Conservation (phyloP, 2,888 invertebrate genomes). For the Entomobrya proxima region DNA sequence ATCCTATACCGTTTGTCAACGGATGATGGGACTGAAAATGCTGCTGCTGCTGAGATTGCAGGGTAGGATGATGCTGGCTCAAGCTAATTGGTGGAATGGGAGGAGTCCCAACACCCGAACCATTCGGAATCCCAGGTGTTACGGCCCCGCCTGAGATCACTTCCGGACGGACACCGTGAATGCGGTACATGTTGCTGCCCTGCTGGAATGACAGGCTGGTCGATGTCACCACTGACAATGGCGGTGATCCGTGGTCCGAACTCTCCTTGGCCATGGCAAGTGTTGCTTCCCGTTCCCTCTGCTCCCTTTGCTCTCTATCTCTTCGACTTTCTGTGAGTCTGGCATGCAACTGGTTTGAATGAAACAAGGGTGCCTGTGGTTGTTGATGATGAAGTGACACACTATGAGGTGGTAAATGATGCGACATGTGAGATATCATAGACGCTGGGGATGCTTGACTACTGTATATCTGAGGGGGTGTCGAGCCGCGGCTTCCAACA, state of each 20-base stretch:
- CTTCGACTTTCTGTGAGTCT: conserved; percentile 69
- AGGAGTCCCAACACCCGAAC: conserved; percentile 34
- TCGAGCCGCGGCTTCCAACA: conserved; percentile 66
- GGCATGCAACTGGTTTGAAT: conserved; percentile 72
- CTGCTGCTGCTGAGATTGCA: conserved; percentile 61
- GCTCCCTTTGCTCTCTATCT: conserved; percentile 56
- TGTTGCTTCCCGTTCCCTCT: conserved; percentile 49
- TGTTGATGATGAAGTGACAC: conserved; percentile 63
- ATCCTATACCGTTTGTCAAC: conserved; percentile 71
- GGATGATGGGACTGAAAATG: conserved; percentile 68
- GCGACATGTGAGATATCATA: conserved; percentile 67
- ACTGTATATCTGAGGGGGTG: conserved; percentile 64
- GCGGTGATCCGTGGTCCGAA: conserved; percentile 67
- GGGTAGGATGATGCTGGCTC: conserved; percentile 36
- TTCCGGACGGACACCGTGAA: conserved; percentile 90
- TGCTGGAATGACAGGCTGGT: conserved; percentile 76
- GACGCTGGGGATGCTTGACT: conserved; percentile 62
- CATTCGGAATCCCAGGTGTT: conserved; percentile 61
- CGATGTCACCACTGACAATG: conserved; percentile 74
- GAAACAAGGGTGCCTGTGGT: conserved; percentile 61
- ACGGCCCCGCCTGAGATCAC: conserved; percentile 82
- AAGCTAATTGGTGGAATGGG: conserved; percentile 45
- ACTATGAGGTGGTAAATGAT: conserved; percentile 66
- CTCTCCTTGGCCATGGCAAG: conserved; percentile 53
- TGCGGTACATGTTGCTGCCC: conserved; percentile 78